Conservation (phyloP, 2,113 vertebrate species). For the Elaphurus davidianus region DNA sequence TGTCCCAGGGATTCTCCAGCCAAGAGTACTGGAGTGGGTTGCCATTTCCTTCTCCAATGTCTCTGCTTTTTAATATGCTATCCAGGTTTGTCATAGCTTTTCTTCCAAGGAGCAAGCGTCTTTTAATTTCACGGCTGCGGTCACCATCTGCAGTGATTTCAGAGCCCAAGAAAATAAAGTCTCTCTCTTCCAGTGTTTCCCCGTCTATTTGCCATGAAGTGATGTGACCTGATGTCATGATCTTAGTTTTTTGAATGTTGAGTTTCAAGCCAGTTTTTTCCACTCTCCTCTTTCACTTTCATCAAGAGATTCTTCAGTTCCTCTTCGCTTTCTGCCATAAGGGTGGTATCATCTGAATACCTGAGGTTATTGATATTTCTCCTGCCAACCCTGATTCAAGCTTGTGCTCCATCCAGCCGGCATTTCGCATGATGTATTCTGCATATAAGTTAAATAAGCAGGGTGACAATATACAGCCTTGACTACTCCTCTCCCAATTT, state of each 20-base stretch:
- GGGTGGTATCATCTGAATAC: neutral
- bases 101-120: neutral
- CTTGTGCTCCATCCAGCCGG: neutral
- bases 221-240: neutral
- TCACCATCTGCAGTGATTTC: neutral
- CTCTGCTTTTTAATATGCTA: neutral
- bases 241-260: neutral
- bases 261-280: neutral
- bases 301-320: neutral
- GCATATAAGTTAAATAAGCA: neutral
- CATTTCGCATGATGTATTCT: neutral
- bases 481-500: neutral
- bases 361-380: neutral
- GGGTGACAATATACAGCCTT: neutral
- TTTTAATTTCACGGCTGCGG: neutral
- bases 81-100: neutral
- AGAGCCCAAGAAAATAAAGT: neutral
- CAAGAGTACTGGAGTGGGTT: neutral
- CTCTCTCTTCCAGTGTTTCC: neutral
- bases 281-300: neutral
- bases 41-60: neutral
- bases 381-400: neutral
- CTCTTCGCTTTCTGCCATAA: neutral
- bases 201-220: neutral
- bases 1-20: neutral